Evolutionary conservation across 2,797 vertebrate species (phyloP).

Genomic region (Craterocephalus amniculus): DNA sequence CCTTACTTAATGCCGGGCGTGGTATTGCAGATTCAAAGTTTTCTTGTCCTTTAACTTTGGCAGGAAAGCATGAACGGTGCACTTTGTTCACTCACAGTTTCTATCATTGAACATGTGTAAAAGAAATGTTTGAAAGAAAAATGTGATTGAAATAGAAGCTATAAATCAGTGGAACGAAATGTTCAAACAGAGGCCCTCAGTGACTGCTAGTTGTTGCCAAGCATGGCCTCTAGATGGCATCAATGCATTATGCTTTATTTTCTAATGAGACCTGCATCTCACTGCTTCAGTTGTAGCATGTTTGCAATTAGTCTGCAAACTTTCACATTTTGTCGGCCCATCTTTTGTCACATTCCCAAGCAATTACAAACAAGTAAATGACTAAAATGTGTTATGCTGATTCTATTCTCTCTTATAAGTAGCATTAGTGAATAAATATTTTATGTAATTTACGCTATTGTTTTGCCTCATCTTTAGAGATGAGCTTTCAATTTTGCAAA

Average conservation of each 20-base stretch:
- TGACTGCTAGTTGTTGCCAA: neutral
- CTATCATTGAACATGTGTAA: neutral
- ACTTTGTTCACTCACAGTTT: neutral
- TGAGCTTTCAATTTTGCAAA: neutral
- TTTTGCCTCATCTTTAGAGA: conserved; percentile 22
- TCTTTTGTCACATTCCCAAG: neutral
- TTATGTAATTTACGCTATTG: conserved; percentile 20
- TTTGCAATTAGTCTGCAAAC: neutral
- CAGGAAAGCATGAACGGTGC: neutral
- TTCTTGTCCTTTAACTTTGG: neutral
- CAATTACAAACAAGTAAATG: neutral
- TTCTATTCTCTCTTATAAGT: conserved; percentile 1
- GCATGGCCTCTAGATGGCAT: conserved; percentile 49
- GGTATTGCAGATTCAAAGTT: no score
- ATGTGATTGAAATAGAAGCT: neutral
- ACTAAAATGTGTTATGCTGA: neutral
- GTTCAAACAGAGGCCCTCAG: neutral
- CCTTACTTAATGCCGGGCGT: no score
- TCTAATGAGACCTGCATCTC: neutral
- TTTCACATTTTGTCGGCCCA: neutral
- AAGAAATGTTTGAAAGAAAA: neutral
- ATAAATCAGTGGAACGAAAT: neutral
- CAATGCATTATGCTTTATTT: neutral
- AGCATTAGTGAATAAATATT: conserved; percentile 15
- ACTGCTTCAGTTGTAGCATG: neutral